phyloP scores from a whole-genome alignment of 2,888 invertebrate species.

The Corythucha ciliata region DNA sequence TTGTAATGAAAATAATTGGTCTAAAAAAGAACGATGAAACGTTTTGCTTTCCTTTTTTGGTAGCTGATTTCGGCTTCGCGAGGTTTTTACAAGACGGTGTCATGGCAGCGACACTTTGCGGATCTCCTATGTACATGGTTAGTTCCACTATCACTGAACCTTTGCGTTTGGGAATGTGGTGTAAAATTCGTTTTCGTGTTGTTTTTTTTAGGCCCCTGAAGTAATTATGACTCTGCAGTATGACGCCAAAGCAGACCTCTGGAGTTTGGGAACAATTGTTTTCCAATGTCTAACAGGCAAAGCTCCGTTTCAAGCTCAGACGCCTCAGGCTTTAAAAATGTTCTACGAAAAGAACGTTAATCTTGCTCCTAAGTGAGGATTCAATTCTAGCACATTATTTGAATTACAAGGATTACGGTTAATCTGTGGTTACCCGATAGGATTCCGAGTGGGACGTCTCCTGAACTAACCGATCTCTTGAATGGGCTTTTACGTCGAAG shows the following conservation, averaged over 20 bases:
- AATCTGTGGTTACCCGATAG: no score
- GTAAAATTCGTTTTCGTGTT: constrained; percentile 1
- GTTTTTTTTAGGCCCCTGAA: constrained; percentile 72
- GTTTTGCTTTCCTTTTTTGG: constrained; percentile 35
- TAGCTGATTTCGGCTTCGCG: constrained; percentile 99
- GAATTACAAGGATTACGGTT: constrained; percentile 6
- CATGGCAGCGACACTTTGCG: constrained; percentile 98
- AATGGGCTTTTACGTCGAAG: constrained; percentile 80
- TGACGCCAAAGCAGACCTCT: constrained; percentile 97
- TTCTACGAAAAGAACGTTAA: constrained; percentile 94
- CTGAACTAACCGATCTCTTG: constrained; percentile 77
- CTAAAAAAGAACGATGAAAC: no score
- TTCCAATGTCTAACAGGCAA: constrained; percentile 97
- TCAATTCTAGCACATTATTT: not conserved
- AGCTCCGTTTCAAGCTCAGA: constrained; percentile 96
- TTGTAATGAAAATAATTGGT: no score
- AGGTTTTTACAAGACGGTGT: constrained; percentile 96
- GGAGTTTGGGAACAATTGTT: constrained; percentile 98
- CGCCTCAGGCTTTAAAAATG: constrained; percentile 91
- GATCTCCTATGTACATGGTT: constrained; percentile 99
- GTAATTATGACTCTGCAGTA: constrained; percentile 99
- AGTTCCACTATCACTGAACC: constrained; percentile 36
- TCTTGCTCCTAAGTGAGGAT: constrained; percentile 73
- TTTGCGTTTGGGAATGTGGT: not conserved
- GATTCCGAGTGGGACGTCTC: constrained; percentile 88